Percentiles rank a stretch among this genome's conserved stretches.
Evolutionary conservation across 2,797 vertebrate species (phyloP).

Genomic region (Anas georgica): DNA sequence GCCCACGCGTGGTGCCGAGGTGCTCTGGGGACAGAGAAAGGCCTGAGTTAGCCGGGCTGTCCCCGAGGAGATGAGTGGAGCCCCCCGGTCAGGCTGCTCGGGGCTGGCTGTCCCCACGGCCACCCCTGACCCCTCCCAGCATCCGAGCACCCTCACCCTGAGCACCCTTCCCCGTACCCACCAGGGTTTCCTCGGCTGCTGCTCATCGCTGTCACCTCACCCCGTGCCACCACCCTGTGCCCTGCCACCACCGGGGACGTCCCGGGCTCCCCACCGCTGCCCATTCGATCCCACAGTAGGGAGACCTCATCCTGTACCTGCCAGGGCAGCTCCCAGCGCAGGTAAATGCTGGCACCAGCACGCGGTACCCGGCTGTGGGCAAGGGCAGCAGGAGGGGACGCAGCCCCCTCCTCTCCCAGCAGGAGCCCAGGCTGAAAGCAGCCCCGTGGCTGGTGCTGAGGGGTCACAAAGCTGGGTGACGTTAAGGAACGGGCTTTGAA

Average conservation of each 20-base stretch:
- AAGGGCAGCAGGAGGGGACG: not conserved
- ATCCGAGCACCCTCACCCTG: not conserved
- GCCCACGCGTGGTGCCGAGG: not conserved
- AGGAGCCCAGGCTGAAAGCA: not conserved
- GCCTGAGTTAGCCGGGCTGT: not conserved
- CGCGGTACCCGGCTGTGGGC: not conserved
- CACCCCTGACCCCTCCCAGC: not conserved
- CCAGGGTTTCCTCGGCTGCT: rapidly evolving
- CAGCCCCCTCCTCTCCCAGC: too few relatives aligned
- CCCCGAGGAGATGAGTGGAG: too few relatives aligned
- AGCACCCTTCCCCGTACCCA: not conserved
- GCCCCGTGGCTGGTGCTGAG: too few relatives aligned
- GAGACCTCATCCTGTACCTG: not conserved
- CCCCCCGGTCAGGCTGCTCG: not conserved
- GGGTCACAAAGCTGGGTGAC: not conserved
- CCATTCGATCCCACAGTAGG: not conserved
- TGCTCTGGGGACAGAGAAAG: not conserved
- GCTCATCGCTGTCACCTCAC: not conserved
- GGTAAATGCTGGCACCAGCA: not conserved
- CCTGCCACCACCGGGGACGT: too few relatives aligned
- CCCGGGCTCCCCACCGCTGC: not conserved
- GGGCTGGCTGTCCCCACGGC: too few relatives aligned
- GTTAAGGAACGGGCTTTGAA: not conserved
- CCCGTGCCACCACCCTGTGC: not conserved
- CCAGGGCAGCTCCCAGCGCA: not conserved